These are phyloP conservation scores for Shargacucullia verbasci DNA, from an alignment of 2,888 invertebrate species.

Conservation along the genomic window DNA sequence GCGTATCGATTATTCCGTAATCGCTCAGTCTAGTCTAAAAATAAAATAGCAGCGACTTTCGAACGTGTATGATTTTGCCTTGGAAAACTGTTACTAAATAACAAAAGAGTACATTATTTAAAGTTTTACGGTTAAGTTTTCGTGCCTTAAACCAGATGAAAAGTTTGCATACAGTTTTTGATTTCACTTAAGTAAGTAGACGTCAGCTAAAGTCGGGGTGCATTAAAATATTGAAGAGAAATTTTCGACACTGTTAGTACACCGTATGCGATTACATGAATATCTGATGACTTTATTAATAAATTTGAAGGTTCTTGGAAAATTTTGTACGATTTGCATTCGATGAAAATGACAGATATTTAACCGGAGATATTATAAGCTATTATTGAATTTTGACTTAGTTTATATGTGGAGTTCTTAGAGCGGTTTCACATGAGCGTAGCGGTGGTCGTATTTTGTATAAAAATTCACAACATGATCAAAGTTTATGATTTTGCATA, in stretches of 20 bases:
- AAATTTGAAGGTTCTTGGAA: conserved; percentile 38
- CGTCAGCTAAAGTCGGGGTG: conserved; percentile 18
- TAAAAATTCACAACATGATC: too few species aligned
- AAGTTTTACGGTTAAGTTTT: too few species aligned
- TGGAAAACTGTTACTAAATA: not conserved
- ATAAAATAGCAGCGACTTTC: not conserved
- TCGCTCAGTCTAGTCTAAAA: conserved; percentile 2
- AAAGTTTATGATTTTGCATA: too few species aligned
- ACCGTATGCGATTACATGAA: conserved; percentile 27
- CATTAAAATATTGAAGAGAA: conserved; percentile 13
- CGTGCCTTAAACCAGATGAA: not conserved
- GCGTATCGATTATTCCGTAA: conserved; percentile 19
- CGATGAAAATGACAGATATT: conserved; percentile 5
- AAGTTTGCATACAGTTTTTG: too few species aligned
- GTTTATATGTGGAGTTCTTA: too few species aligned
- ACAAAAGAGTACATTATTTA: not conserved
- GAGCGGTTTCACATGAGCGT: too few species aligned
- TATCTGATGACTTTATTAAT: conserved; percentile 38
- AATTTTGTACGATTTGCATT: conserved; percentile 11
- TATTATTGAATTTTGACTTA: not conserved
- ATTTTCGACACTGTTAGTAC: conserved; percentile 30
- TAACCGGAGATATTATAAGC: not conserved
- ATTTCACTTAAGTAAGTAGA: not conserved
- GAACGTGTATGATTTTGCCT: not conserved
- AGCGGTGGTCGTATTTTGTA: too few species aligned